Evolutionary conservation across 1,140 invertebrate species (phyloP), one percentile per base, ranked within the genome.

Genomic region (Hydropsyche tenuis): DNA sequence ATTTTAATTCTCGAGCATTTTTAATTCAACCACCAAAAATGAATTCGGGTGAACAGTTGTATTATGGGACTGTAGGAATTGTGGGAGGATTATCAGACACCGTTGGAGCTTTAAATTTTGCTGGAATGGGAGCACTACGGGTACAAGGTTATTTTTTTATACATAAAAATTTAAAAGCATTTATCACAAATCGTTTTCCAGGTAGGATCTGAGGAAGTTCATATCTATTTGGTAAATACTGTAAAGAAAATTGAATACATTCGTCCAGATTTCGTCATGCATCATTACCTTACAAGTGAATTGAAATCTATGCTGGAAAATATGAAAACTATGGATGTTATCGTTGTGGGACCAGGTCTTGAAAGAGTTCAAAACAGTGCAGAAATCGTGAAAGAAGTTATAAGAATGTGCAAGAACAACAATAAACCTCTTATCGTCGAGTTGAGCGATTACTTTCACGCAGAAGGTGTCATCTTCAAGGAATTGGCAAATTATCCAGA

Each of bases 21-120:
- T n/a, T n/a, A n/a, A n/a, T n/a, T n/a, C n/a, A n/a, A n/a, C n/a
- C n/a, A n/a, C 30, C 30, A 9, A 37, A 37, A 37, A 37, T 37
- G 9, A 37, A 37, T n/a, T n/a, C n/a, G n/a, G n/a, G 9, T 9
- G 30, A 37, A 37, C 3, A 9, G 30, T 37, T 9, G 6, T 51
- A 56, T 53, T 56, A 56, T 75, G 92, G 92, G 0, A 83, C 90
- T 74, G 88, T 93, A 37, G 91, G 86, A 23, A 85, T 93, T 25
- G 83, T 94, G 74, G 93, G 93, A 12, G 93, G 93, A 0, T 91
- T 88, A 37, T 78, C 85, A 7, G 91, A 93, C 80, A 93, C 92
- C 78, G 91, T 91, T 2, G 92, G 92, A 9, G 92, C 92, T 1
- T 92, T 93, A 3, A 94, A 90, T 79, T 94, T 90, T 85, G 88